A percentile compares a stretch with the other conserved stretches of the same genome.
Evolutionary conservation across 1,140 invertebrate genomes (phyloP).

Genomic region (Brachionus plicatilis): DNA sequence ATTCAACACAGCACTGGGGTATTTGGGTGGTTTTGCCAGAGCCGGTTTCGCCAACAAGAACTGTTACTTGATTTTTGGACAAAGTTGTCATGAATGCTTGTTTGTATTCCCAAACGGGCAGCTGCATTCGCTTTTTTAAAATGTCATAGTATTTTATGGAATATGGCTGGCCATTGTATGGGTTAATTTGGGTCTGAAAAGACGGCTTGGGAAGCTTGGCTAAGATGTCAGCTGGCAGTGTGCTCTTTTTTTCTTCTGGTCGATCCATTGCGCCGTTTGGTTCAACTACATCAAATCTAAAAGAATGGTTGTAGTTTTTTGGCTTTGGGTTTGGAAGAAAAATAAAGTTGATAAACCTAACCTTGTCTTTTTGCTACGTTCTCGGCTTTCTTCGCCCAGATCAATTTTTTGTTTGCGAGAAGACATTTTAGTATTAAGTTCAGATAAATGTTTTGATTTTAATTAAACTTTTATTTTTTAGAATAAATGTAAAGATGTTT

Average conservation of each 20-base stretch:
- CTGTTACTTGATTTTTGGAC: slow-evolving; percentile 80
- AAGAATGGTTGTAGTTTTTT: not conserved
- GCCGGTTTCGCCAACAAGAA: slow-evolving; percentile 86
- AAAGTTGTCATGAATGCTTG: slow-evolving; percentile 88
- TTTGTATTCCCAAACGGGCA: slow-evolving; percentile 96
- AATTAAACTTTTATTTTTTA: not conserved
- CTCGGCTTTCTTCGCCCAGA: not conserved
- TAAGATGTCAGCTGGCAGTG: not conserved
- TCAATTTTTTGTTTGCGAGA: slow-evolving; percentile 39
- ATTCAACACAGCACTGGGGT: slow-evolving; percentile 82
- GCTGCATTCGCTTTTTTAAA: slow-evolving; percentile 73
- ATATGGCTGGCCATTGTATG: slow-evolving; percentile 43
- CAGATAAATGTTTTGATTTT: not conserved
- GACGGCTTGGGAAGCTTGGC: slow-evolving; percentile 13
- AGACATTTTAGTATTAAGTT: not conserved
- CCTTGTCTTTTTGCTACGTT: slow-evolving; percentile 6
- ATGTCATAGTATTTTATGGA: slow-evolving; percentile 56
- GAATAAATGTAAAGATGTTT: not conserved
- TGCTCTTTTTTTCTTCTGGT: not conserved
- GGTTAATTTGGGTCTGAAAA: slow-evolving; percentile 43
- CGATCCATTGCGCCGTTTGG: not conserved
- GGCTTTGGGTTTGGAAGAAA: too few relatives aligned
- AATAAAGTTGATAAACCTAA: not conserved
- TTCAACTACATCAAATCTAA: slow-evolving; percentile 25
- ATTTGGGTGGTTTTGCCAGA: slow-evolving; percentile 53